Percentiles rank a stretch among this genome's conserved stretches.
phyloP scores from a whole-genome alignment of 2,888 invertebrate species.

The Dichetophora obliterata region DNA sequence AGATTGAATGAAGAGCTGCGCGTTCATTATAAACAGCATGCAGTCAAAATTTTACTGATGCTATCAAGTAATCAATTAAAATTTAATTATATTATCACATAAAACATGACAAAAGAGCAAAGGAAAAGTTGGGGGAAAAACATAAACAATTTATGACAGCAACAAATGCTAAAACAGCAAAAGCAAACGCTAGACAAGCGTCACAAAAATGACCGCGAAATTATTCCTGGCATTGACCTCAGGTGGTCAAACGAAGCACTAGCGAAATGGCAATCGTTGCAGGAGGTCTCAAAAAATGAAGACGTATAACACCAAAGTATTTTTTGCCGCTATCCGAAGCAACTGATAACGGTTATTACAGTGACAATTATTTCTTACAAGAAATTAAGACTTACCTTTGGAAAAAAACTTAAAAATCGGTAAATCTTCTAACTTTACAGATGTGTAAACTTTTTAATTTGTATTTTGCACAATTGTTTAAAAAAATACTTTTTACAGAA shows the following conservation, averaged over 20 bases:
- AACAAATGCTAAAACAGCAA: background rate
- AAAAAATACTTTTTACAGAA: background rate
- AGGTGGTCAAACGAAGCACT: background rate
- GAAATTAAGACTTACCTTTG: no score
- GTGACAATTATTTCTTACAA: background rate
- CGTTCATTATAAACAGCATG: background rate
- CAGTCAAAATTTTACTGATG: background rate
- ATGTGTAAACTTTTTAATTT: background rate
- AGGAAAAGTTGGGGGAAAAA: background rate
- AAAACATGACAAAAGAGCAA: background rate
- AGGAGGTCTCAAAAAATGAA: background rate
- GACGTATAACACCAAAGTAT: background rate
- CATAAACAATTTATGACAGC: background rate
- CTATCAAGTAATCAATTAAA: background rate
- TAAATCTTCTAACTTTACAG: background rate
- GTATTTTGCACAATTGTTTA: background rate
- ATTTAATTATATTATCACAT: slow-evolving; percentile 12
- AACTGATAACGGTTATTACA: slow-evolving; percentile 27
- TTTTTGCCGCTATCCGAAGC: background rate
- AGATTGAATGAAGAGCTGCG: background rate
- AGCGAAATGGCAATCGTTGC: background rate
- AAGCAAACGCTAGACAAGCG: background rate
- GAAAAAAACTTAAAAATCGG: no score
- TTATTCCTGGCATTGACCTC: slow-evolving; percentile 49
- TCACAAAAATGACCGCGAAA: slow-evolving; percentile 33